Percentiles rank a stretch among this genome's conserved stretches.
These are phyloP conservation scores for Xestoiulus laeticollis DNA, from an alignment of 2,888 invertebrate species.

Conservation along the genomic window DNA sequence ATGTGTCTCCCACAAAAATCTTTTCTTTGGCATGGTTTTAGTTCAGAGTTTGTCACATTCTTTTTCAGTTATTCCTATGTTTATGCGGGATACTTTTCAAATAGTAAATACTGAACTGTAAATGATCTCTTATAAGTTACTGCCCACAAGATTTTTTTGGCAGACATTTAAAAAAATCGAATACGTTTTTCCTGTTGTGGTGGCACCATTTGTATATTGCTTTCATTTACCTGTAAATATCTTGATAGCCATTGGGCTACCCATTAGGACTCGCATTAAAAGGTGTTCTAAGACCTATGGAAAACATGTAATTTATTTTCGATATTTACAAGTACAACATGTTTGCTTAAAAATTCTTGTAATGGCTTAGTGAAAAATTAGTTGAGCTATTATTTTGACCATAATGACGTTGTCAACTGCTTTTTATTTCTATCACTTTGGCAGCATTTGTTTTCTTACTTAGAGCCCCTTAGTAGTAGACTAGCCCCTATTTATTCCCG, in stretches of 20 bases:
- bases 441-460: conserved; percentile 44
- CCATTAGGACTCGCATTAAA: not conserved
- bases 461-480: conserved; percentile 42
- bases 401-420: conserved; percentile 29
- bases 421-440: conserved; percentile 45
- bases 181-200: not conserved
- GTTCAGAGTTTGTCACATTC: not conserved
- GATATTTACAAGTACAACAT: not conserved
- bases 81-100: too few relatives aligned
- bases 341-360: conserved; percentile 16
- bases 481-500: conserved; percentile 39
- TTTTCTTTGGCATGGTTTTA: not conserved
- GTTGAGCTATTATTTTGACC: conserved; percentile 7
- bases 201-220: not conserved
- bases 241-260: not conserved
- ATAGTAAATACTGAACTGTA: not conserved
- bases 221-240: not conserved
- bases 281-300: not conserved
- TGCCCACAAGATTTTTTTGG: too few relatives aligned
- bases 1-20: not conserved
- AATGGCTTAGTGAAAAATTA: not conserved
- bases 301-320: not conserved
- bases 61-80: too few relatives aligned
- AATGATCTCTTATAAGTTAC: too few relatives aligned
- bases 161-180: not conserved